A percentile compares a stretch with the other conserved stretches of the same genome.
Conservation (phyloP, 1,140 invertebrate genomes). For the Drosophila nigromelanica region DNA sequence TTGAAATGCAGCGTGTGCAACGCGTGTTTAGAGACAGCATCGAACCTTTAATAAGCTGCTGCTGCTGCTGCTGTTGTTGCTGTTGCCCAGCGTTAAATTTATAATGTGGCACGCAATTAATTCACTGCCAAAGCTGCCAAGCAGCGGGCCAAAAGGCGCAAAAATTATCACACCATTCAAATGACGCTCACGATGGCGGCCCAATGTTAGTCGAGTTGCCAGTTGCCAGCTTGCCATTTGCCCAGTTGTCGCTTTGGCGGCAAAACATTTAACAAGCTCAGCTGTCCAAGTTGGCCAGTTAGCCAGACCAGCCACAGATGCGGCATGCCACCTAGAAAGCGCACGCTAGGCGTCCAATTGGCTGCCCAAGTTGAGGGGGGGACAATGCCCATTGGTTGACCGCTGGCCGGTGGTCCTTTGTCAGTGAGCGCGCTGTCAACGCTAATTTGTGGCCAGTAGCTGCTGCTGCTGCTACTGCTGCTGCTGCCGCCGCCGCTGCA, state of each 20-base stretch:
- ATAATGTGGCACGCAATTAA: conserved; percentile 81
- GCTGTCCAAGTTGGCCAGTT: conserved; percentile 30
- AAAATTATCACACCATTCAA: conserved; percentile 82
- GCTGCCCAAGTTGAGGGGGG: conserved; percentile 50
- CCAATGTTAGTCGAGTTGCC: conserved; percentile 28
- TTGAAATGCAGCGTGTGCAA: conserved; percentile 50
- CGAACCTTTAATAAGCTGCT: conserved; percentile 19
- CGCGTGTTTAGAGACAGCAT: conserved; percentile 44
- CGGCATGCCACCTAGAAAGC: conserved; percentile 72
- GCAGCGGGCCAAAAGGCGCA: conserved; percentile 43
- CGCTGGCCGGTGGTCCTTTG: conserved; percentile 67
- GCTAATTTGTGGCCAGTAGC: conserved; percentile 71
- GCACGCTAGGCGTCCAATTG: conserved; percentile 80
- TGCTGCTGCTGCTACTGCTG: neutral
- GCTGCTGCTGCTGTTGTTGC: neutral
- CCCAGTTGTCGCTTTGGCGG: conserved; percentile 63
- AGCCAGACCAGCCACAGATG: conserved; percentile 45
- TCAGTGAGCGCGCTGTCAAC: conserved; percentile 62
- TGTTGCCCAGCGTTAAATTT: conserved; percentile 50
- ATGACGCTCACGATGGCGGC: conserved; percentile 71
- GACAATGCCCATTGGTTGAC: conserved; percentile 52
- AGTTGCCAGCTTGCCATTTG: conserved; percentile 11
- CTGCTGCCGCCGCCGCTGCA: neutral
- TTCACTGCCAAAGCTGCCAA: conserved; percentile 72
- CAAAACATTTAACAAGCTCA: conserved; percentile 79